phyloP scores from a whole-genome alignment of 30 jellyfish, hydroid and myxozoan genomes.

The Cassiopea xamachana region DNA sequence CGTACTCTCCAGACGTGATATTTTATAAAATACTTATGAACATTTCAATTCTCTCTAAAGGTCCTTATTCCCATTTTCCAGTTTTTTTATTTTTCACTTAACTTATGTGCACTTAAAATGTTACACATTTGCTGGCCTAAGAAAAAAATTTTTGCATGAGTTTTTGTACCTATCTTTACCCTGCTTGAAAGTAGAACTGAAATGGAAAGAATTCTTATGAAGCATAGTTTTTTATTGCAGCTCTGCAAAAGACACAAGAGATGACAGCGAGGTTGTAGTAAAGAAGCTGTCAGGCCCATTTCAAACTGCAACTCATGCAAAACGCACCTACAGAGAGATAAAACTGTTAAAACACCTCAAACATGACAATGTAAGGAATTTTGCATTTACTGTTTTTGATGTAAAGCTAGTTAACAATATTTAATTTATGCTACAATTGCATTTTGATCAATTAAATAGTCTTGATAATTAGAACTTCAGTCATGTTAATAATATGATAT shows the following conservation, averaged over 20 bases:
- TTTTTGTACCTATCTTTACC: too few species aligned
- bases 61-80: too few species aligned
- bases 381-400: background rate
- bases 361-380: constrained; percentile 86
- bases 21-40: too few species aligned
- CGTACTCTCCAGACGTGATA: too few species aligned
- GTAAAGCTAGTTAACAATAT: background rate
- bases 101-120: too few species aligned
- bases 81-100: too few species aligned
- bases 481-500: too few species aligned
- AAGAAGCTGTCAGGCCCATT: constrained; percentile 93
- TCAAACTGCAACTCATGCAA: constrained; percentile 92
- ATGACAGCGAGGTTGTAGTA: constrained; percentile 82
- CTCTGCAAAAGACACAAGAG: constrained; percentile 83
- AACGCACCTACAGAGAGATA: constrained; percentile 92
- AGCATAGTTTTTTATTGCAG: constrained; percentile 15
- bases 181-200: background rate
- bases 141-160: too few species aligned
- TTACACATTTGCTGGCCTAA: too few species aligned
- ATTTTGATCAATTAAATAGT: background rate
- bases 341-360: constrained; percentile 79
- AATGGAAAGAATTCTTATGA: too few species aligned
- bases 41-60: too few species aligned
- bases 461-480: too few species aligned
- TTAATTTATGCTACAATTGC: background rate